Percentiles rank a stretch among this genome's conserved stretches.
Conservation (phyloP, 2,797 vertebrate genomes). For the Sarcophilus harrisii region DNA sequence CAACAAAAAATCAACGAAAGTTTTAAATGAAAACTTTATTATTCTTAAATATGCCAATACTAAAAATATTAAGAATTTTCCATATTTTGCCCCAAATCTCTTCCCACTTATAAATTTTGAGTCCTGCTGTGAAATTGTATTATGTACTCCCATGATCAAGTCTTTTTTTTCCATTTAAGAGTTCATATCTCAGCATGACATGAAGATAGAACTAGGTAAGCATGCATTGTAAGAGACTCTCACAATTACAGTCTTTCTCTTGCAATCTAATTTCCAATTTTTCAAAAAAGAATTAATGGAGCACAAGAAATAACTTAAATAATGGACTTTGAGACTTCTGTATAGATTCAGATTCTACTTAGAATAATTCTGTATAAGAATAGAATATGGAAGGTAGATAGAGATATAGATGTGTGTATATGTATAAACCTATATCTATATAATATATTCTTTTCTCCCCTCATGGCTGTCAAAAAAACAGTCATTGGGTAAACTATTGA, state of each 20-base stretch:
- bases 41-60: background rate
- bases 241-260: background rate
- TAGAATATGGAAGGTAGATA: background rate
- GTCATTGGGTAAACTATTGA: background rate
- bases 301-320: background rate
- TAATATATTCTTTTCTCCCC: too few relatives aligned
- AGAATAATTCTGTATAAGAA: background rate
- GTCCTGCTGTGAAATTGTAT: background rate
- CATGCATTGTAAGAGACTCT: background rate
- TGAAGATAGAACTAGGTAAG: background rate
- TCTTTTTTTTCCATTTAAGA: background rate
- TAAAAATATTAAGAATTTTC: background rate
- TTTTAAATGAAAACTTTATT: background rate
- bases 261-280: background rate
- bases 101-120: background rate
- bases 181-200: background rate
- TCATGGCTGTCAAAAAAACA: too few relatives aligned
- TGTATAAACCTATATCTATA: background rate
- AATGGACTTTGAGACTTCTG: background rate
- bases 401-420: too few relatives aligned
- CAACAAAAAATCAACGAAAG: background rate
- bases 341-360: background rate
- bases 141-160: background rate
- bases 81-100: background rate
- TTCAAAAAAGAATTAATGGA: background rate